phyloP scores from a whole-genome alignment of 1,140 invertebrate species.

The Drosophila parvula region DNA sequence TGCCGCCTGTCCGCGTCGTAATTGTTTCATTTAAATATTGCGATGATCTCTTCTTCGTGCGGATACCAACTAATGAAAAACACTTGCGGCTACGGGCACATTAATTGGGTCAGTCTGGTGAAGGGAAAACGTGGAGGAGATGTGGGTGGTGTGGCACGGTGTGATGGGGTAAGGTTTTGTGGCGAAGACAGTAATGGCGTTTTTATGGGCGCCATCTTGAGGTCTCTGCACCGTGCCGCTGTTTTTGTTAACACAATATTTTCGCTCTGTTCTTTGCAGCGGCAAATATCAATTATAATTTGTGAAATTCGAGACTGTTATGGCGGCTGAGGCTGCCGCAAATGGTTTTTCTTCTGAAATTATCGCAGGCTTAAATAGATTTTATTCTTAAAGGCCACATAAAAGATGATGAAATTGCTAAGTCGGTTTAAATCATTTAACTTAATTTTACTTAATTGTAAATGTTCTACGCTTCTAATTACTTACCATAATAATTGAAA shows the following conservation, averaged over 20 bases:
- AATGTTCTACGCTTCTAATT: no score
- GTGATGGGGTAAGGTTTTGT: background rate
- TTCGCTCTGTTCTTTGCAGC: conserved; percentile 17
- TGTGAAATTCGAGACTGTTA: conserved; percentile 46
- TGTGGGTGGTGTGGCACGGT: background rate
- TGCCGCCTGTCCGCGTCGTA: conserved; percentile 39
- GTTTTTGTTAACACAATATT: conserved; percentile 41
- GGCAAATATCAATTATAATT: conserved; percentile 72
- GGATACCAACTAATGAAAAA: conserved; percentile 69
- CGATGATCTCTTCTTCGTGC: conserved; percentile 35
- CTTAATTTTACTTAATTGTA: background rate
- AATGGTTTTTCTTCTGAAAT: conserved; percentile 28
- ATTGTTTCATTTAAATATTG: conserved; percentile 60
- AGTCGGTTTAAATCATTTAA: background rate
- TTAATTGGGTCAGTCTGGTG: conserved; percentile 62
- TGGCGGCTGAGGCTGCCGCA: conserved; percentile 18
- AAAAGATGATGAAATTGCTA: background rate
- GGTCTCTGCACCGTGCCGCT: conserved; percentile 23
- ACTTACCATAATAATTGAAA: background rate
- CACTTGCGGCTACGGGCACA: conserved; percentile 66
- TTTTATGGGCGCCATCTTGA: conserved; percentile 64
- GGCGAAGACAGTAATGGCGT: conserved; percentile 44
- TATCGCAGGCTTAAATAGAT: conserved; percentile 11
- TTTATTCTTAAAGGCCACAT: conserved; percentile 4
- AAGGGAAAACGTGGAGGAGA: background rate